phyloP scores from a whole-genome alignment of 2,888 invertebrate species.

The Cephalotes varians region DNA sequence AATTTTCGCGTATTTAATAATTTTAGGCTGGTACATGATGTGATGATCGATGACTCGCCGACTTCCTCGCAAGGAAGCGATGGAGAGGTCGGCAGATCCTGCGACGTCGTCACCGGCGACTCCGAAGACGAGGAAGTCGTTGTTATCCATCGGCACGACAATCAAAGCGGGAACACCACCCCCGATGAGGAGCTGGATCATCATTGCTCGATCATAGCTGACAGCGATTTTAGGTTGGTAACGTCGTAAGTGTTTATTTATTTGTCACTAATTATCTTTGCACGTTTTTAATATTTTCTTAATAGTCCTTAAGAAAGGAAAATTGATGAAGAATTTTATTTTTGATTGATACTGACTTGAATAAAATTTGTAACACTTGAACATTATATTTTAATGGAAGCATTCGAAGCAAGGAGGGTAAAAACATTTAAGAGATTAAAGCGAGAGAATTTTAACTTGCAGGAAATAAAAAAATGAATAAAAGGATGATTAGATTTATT shows the following conservation, averaged over 20 bases:
- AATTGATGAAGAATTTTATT: background rate
- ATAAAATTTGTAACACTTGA: background rate
- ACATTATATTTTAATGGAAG: background rate
- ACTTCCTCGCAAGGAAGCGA: slow-evolving; percentile 91
- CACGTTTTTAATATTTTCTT: background rate
- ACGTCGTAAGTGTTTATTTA: slow-evolving; percentile 70
- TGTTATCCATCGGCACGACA: slow-evolving; percentile 79
- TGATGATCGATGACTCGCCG: slow-evolving; percentile 93
- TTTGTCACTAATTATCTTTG: background rate
- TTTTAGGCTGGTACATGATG: slow-evolving; percentile 93
- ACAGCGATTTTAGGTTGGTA: slow-evolving; percentile 84
- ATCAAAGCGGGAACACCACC: slow-evolving; percentile 81
- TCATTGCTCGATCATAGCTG: slow-evolving; percentile 83
- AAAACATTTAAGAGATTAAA: background rate
- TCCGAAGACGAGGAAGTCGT: slow-evolving; percentile 84
- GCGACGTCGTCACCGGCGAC: slow-evolving; percentile 79
- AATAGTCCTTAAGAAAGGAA: background rate
- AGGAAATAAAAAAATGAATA: background rate
- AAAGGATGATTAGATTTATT: background rate
- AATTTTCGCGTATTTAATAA: background rate
- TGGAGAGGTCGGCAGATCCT: slow-evolving; percentile 87
- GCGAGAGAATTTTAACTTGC: too few species aligned
- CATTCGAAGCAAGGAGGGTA: background rate
- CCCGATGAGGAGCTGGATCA: slow-evolving; percentile 84
- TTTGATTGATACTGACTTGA: background rate